Evolutionary conservation across 2,888 invertebrate genomes (phyloP).

Genomic region (Drosophila nigritarsus): DNA sequence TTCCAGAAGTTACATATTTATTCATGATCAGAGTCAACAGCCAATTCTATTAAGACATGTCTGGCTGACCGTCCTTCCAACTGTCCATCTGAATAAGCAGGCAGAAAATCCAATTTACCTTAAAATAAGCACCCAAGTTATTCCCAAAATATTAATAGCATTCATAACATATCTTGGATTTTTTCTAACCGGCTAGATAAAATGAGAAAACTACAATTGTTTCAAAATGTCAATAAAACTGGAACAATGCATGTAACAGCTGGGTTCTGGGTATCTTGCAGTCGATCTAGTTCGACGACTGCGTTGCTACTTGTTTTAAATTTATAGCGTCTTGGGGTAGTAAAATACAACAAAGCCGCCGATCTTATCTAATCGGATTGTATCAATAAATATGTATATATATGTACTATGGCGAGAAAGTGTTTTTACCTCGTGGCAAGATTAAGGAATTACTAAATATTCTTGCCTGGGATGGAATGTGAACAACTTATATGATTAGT

Average conservation of each 20-base stretch:
- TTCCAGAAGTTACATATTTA: neutral
- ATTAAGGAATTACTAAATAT: neutral
- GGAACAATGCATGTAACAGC: no score
- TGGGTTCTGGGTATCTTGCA: neutral
- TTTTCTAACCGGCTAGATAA: neutral
- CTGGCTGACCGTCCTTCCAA: neutral
- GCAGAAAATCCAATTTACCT: neutral
- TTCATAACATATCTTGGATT: neutral
- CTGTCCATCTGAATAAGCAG: neutral
- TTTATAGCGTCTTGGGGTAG: conserved; percentile 20
- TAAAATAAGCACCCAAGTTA: neutral
- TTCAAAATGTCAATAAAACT: neutral
- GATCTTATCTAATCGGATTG: conserved; percentile 38
- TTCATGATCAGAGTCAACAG: neutral
- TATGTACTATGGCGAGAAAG: neutral
- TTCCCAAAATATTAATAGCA: neutral
- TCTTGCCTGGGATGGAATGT: neutral
- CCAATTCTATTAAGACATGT: neutral
- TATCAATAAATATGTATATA: neutral
- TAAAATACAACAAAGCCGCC: neutral
- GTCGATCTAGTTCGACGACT: neutral
- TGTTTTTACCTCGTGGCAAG: neutral
- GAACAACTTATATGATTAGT: neutral
- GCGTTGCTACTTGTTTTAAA: neutral
- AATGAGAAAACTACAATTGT: neutral